These are phyloP conservation scores for Apteryx mantelli DNA, from an alignment of 2,113 vertebrate species.

Conservation along the genomic window DNA sequence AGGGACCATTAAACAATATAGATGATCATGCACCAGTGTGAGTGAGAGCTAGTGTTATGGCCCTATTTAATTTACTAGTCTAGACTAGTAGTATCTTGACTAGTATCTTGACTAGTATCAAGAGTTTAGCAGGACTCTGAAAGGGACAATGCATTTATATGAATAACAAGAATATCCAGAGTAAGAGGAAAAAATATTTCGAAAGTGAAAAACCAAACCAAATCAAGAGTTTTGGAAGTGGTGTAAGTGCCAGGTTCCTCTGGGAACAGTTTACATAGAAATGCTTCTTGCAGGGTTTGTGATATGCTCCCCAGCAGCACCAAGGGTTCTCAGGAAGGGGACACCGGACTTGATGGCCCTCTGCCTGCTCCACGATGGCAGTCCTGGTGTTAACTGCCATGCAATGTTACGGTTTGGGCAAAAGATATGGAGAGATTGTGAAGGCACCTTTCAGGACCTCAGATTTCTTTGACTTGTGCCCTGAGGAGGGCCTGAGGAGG, in stretches of 20 bases:
- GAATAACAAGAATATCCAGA: not conserved
- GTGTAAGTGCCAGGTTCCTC: not conserved
- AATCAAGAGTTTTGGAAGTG: not conserved
- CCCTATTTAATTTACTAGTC: not conserved
- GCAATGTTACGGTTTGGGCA: not conserved
- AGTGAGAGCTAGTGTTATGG: not conserved
- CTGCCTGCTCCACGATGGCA: not conserved
- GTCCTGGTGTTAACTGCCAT: not conserved
- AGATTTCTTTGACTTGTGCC: not conserved
- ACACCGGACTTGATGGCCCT: not conserved
- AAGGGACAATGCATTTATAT: not conserved
- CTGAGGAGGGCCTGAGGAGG: not conserved
- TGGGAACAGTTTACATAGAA: not conserved
- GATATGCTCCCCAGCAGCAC: not conserved
- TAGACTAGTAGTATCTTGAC: conserved; percentile 18
- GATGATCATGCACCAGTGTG: not conserved
- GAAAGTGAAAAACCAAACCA: not conserved
- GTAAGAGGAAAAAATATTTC: not conserved
- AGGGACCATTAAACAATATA: not conserved
- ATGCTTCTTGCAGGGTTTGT: not conserved
- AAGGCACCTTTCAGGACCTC: not conserved
- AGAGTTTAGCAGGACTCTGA: not conserved
- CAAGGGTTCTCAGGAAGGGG: not conserved
- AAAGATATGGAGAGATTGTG: not conserved
- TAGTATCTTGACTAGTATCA: not conserved